Base-by-base conservation (phyloP, 2,797 vertebrate species). In the Notolepis coatsorum region DNA sequence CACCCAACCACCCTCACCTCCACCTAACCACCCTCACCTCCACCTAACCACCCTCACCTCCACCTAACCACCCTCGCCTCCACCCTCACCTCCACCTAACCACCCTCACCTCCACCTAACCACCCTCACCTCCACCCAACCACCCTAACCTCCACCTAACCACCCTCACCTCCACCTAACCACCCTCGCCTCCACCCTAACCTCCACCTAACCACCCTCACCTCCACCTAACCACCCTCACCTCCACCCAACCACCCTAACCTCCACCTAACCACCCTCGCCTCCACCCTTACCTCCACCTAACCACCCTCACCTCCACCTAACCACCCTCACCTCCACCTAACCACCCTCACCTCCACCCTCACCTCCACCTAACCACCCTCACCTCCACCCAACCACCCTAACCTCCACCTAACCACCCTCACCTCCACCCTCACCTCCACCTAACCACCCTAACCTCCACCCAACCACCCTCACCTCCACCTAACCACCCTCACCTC, bases 191-290 rank as follows among this genome's bases (percentile, higher is more conserved):
- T 30, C 15, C n/a, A 6, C 35, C 35, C 5, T 12, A 38, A 5
- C 9, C 7, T 3, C 3, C 7, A 3, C 3, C 35, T 64, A 68
- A 86, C 45, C 27, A 49, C 69, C 46, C 25, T 38, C 33, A 18
- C 38, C 24, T 13, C n/a, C 27, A 51, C 49, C 31, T 15, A 56
- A 35, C 15, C 23, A 55, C 20, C 23, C 23, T 7, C 33, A 35
- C 65, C 68, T 65, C 62, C 70, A 70, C 71, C 75, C 73, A 73
- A 61, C 74, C 82, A 88, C 87, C 84, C 77, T 66, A 80, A 52
- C 5, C 5, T 68, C 67, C 72, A 27, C 73, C 71, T 81, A 84
- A 76, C 71, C 75, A 0, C 35, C 12, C 10, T 10, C 53, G 31
- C 39, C 27, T 43, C 20, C 41, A 6, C 20, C 18, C 15, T 5